Base-by-base conservation (phyloP, 2,797 vertebrate genomes). In the Notolabrus celidotus region DNA sequence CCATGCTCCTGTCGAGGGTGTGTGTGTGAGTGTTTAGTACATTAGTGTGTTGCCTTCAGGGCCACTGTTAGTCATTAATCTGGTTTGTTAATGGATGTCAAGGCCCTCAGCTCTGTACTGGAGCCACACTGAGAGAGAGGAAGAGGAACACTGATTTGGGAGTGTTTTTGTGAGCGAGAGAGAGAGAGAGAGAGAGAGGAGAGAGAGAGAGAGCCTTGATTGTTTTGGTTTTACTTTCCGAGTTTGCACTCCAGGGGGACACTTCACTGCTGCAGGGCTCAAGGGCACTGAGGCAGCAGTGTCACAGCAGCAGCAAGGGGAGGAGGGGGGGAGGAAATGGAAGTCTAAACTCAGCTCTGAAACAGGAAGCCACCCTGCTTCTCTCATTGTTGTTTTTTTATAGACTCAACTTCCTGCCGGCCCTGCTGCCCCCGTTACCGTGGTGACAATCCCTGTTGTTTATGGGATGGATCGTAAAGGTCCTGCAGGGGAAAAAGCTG, bases 341-440 rank as follows among this genome's bases (percentile, higher is more conserved):
- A 73, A 90, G 83, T 89, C 90, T 92, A 92, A 92, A 93, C 88
- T 91, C 84, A 87, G 90, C 90, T 82, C 89, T 88, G 64, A 87
- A 91, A 94, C 93, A 94, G 93, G 93, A 94, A 95, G 90, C 87
- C 84, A 81, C 86, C 82, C 81, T 66, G 77, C 82, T 88, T 90
- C 86, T 90, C 79, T 89, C 82, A 90, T 91, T 94, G 91, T 92
- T 92, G 82, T 89, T 83, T 89, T 92, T 94, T 93, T 93, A 92
- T 92, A 92, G 88, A 89, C 73, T 80, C 52, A 31, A 83, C 90
- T 93, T 93, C 92, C 92, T 91, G 90, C 80, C 55, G 34, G 80
- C 69, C 68, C 36, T 64, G 51, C 75, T 14, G n/a, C 74, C 86
- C 73, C 61, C 3, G 67, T 93, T 83, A 70, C 92, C 77, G 86